These are phyloP conservation scores for Epsilonema sp. DNA, from an alignment of 2,888 invertebrate genomes.

Conservation along the genomic window DNA sequence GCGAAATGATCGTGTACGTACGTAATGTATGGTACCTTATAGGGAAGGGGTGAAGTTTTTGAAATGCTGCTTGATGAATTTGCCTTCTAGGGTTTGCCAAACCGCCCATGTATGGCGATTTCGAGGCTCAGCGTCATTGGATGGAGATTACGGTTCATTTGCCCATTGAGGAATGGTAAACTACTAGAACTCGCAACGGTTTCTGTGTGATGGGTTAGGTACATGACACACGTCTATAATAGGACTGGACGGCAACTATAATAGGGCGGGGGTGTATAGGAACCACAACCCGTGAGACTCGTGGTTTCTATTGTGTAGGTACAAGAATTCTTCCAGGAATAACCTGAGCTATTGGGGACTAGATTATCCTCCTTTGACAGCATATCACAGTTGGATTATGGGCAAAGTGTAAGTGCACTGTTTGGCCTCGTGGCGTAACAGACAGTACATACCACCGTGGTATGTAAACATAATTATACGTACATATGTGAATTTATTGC, in stretches of 20 bases:
- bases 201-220: too few species aligned
- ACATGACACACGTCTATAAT: too few species aligned
- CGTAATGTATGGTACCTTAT: too few species aligned
- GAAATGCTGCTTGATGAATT: neutral
- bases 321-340: slow-evolving; percentile 41
- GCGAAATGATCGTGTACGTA: too few species aligned
- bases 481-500: too few species aligned
- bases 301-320: slow-evolving; percentile 28
- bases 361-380: slow-evolving; percentile 90
- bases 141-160: slow-evolving; percentile 86
- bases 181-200: too few species aligned
- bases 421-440: too few species aligned
- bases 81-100: slow-evolving; percentile 40
- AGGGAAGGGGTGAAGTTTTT: neutral
- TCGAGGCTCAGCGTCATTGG: slow-evolving; percentile 97
- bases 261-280: too few species aligned
- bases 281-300: too few species aligned
- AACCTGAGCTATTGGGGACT: slow-evolving; percentile 91
- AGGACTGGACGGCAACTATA: too few species aligned
- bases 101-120: slow-evolving; percentile 88
- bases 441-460: too few species aligned
- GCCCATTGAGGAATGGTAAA: slow-evolving; percentile 42
- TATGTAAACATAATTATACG: too few species aligned
- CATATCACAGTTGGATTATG: slow-evolving; percentile 75
- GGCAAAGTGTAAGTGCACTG: slow-evolving; percentile 44